Percentiles rank a stretch among this genome's conserved stretches.
Conservation (phyloP, 2,113 vertebrate genomes). For the Catharus minimus region DNA sequence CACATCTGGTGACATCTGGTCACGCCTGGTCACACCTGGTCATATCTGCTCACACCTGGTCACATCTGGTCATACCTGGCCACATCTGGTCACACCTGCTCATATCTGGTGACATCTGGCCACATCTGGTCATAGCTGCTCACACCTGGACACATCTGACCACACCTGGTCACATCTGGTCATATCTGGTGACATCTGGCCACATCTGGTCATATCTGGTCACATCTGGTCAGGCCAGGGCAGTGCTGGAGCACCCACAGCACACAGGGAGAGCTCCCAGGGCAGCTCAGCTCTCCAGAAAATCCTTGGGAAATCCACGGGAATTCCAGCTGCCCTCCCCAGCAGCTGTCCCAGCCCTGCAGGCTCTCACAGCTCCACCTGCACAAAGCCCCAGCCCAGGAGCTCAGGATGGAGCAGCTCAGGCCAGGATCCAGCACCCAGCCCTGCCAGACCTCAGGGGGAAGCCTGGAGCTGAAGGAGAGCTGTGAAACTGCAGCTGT, state of each 20-base stretch:
- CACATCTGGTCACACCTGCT: background rate
- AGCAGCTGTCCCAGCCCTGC: background rate
- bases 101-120: rapidly evolving
- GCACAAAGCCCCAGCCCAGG: background rate
- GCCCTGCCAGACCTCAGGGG: background rate
- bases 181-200: no score
- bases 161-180: no score
- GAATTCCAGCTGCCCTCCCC: background rate
- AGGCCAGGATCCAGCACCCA: background rate
- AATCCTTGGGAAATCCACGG: background rate
- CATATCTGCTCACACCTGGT: background rate
- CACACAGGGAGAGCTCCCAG: background rate
- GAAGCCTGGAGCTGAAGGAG: background rate
- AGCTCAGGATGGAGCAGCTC: background rate
- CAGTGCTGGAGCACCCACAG: background rate
- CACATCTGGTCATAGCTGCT: background rate
- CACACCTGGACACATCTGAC: background rate
- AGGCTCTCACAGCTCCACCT: background rate
- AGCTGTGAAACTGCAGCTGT: background rate
- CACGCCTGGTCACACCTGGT: background rate
- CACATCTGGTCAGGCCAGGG: background rate
- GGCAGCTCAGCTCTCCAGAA: background rate
- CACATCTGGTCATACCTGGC: rapidly evolving
- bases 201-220: no score
- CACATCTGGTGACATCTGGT: background rate